phyloP scores from a whole-genome alignment of 2,113 vertebrate genomes.

The Leptocoma aspasia region DNA sequence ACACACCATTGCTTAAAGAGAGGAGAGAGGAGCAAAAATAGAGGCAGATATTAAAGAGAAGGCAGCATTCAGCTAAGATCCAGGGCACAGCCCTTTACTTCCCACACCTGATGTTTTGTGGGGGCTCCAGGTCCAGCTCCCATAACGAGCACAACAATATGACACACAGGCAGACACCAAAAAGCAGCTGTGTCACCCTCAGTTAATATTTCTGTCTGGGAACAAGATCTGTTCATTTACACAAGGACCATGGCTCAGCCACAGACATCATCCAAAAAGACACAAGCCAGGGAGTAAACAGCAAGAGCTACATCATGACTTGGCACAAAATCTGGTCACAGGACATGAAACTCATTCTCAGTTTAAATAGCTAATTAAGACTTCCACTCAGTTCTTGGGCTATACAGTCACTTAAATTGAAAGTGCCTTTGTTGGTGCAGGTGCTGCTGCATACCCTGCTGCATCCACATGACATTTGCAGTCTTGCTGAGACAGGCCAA shows the following conservation, averaged over 20 bases:
- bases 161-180: not conserved
- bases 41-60: not conserved
- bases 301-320: not conserved
- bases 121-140: not conserved
- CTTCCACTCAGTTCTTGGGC: not conserved
- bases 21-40: not conserved
- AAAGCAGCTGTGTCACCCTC: not conserved
- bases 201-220: not conserved
- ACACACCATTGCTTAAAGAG: not conserved
- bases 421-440: not conserved
- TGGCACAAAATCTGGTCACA: not conserved
- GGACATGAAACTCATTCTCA: not conserved
- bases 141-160: not conserved
- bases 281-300: not conserved
- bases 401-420: not conserved
- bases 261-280: not conserved
- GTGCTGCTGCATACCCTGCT: not conserved
- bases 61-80: not conserved
- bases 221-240: not conserved
- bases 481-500: not conserved
- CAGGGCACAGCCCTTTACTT: not conserved
- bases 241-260: not conserved
- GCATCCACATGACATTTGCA: not conserved
- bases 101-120: accelerated
- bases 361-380: not conserved